Percentiles rank a stretch among this genome's conserved stretches.
Evolutionary conservation across 2,113 vertebrate genomes (phyloP).

Genomic region (Zapornia atra): DNA sequence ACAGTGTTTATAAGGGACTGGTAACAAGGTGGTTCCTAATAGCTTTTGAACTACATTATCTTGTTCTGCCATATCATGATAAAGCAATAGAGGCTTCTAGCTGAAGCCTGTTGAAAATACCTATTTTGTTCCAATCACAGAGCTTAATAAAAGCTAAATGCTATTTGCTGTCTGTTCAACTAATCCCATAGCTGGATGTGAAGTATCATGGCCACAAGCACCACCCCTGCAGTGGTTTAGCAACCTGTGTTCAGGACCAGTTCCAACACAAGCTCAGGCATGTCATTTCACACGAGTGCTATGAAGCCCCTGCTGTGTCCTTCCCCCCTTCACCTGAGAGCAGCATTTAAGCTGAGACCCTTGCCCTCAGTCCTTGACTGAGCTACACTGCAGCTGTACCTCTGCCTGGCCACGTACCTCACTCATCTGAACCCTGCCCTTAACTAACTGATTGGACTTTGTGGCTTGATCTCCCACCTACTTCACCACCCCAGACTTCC

Average conservation of each 20-base stretch:
- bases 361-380: background rate
- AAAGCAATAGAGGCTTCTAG: background rate
- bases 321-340: background rate
- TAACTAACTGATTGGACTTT: background rate
- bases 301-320: background rate
- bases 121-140: background rate
- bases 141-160: background rate
- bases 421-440: background rate
- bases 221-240: background rate
- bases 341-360: background rate
- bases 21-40: slow-evolving; percentile 1
- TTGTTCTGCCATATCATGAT: background rate
- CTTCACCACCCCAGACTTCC: background rate
- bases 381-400: background rate
- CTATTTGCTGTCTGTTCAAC: background rate
- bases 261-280: background rate
- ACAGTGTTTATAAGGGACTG: background rate
- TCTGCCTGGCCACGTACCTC: background rate
- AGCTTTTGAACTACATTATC: background rate
- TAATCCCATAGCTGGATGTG: background rate
- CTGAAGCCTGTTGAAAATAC: background rate
- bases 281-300: background rate
- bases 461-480: background rate
- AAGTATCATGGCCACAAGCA: background rate
- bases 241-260: background rate